Evolutionary conservation across 2,888 invertebrate genomes (phyloP).

Genomic region (Arge pagana): DNA sequence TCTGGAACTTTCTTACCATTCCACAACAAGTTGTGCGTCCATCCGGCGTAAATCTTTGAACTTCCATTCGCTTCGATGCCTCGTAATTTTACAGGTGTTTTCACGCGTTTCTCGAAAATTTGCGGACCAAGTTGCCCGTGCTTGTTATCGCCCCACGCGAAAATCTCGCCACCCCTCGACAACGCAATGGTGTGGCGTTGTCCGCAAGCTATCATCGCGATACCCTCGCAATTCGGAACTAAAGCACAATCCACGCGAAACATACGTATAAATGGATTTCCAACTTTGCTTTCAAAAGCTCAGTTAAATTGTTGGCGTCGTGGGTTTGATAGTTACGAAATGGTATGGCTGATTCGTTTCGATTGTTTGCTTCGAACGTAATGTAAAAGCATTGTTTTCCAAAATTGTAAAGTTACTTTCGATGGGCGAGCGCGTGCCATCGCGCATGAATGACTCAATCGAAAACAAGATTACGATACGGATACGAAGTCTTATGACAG

Average conservation of each 20-base stretch:
- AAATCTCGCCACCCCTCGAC: slow-evolving; percentile 64
- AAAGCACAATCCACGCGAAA: too few species aligned
- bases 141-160: slow-evolving; percentile 83
- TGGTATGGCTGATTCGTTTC: too few species aligned
- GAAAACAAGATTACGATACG: not conserved
- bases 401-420: too few species aligned
- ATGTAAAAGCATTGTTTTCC: too few species aligned
- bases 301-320: too few species aligned
- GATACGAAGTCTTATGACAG: too few species aligned
- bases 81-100: slow-evolving; percentile 58
- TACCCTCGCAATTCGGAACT: too few species aligned
- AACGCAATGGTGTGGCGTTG: slow-evolving; percentile 77
- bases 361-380: too few species aligned
- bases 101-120: too few species aligned
- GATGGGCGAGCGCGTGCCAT: too few species aligned
- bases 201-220: slow-evolving; percentile 74
- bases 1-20: slow-evolving; percentile 45
- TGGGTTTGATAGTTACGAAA: too few species aligned
- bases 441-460: not conserved
- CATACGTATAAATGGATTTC: slow-evolving; percentile 6
- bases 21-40: slow-evolving; percentile 75
- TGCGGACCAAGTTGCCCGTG: slow-evolving; percentile 74
- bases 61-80: slow-evolving; percentile 62
- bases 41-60: slow-evolving; percentile 70
- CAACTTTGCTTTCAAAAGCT: slow-evolving; percentile 8